Conservation (phyloP, 2,113 vertebrate genomes). For the Datnioides undecimradiatus region DNA sequence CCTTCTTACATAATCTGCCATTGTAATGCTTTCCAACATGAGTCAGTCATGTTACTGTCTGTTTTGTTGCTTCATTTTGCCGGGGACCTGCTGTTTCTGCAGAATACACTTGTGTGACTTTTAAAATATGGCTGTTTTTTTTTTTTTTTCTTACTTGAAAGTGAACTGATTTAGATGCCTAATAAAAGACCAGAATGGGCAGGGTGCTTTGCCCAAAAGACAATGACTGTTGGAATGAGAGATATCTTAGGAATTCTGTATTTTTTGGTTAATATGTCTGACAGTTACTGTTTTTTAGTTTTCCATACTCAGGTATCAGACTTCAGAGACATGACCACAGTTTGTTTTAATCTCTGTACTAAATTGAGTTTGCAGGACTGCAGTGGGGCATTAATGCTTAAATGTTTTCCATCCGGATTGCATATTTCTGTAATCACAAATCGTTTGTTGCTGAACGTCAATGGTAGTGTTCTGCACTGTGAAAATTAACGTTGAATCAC, state of each 20-base stretch:
- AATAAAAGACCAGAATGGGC: conserved; percentile 67
- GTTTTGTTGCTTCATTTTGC: conserved; percentile 32
- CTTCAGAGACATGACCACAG: background rate
- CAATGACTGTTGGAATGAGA: background rate
- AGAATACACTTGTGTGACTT: conserved; percentile 32
- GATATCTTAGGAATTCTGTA: conserved; percentile 1
- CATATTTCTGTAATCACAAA: background rate
- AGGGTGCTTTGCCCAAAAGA: conserved; percentile 12
- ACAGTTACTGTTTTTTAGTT: background rate
- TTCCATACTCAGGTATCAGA: background rate
- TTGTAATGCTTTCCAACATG: conserved; percentile 36
- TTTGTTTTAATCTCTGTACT: background rate
- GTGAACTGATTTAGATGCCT: conserved; percentile 60
- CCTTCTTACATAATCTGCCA: conserved; percentile 16
- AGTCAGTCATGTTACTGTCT: conserved; percentile 17
- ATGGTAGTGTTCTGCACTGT: background rate
- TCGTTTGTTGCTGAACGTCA: background rate
- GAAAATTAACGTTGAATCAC: background rate
- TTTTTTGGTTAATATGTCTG: background rate
- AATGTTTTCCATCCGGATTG: background rate
- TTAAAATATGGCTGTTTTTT: conserved; percentile 57
- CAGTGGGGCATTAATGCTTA: background rate
- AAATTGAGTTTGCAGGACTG: background rate
- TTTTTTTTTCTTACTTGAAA: conserved; percentile 70
- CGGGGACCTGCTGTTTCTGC: conserved; percentile 24